Percentiles rank a stretch among this genome's conserved stretches.
These are phyloP conservation scores for Eidolon dupreanum DNA, from an alignment of 2,797 vertebrate genomes.

Conservation along the genomic window DNA sequence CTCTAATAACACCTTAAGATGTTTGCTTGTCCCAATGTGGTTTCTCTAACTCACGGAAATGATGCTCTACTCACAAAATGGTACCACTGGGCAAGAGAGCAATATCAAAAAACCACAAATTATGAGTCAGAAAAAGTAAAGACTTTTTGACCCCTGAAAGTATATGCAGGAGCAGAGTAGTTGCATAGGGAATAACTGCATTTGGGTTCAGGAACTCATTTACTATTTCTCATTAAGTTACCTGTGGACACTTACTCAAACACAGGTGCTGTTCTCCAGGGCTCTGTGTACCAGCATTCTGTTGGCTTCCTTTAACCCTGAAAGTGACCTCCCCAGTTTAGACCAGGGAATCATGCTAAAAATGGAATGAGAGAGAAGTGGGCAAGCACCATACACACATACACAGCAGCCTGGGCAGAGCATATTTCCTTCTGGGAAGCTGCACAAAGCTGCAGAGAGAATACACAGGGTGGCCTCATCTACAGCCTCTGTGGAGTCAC, in stretches of 20 bases:
- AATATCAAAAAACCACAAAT: constrained; percentile 20
- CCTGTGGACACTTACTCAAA: neutral
- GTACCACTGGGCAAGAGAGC: neutral
- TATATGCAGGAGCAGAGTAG: neutral
- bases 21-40: neutral
- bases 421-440: neutral
- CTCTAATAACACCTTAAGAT: neutral
- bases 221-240: neutral
- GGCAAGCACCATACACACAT: neutral
- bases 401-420: neutral
- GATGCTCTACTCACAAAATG: neutral
- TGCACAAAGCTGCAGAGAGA: neutral
- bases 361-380: neutral
- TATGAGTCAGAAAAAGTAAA: neutral
- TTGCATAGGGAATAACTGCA: neutral
- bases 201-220: neutral
- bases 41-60: neutral
- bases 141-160: neutral
- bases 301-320: neutral
- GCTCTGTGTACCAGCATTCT: neutral
- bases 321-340: neutral
- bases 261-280: neutral
- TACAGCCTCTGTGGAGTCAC: neutral
- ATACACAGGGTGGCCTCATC: neutral
- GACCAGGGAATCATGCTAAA: neutral